Percentiles rank a stretch among this genome's conserved stretches.
Evolutionary conservation across 2,797 vertebrate species (phyloP).

Genomic region (Crocidura indochinensis): DNA sequence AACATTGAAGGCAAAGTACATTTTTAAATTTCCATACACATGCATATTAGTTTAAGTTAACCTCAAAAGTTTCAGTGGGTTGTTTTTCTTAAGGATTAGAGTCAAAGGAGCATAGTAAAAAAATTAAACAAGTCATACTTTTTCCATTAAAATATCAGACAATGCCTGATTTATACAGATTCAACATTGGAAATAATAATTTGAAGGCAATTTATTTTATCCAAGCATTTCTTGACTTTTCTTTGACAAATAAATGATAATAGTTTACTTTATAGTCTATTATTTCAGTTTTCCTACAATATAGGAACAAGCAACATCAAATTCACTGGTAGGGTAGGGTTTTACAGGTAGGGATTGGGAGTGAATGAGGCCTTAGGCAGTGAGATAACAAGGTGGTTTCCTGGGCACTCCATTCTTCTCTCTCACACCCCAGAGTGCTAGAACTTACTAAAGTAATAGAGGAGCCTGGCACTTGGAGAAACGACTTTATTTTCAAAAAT

Average conservation of each 20-base stretch:
- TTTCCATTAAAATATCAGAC: not conserved
- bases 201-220: slow-evolving; percentile 17
- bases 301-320: not conserved
- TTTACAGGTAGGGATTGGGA: not conserved
- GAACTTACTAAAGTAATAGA: not conserved
- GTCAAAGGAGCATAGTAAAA: no score
- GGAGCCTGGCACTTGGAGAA: not conserved
- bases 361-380: not conserved
- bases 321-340: slow-evolving; percentile 5
- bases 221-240: slow-evolving; percentile 30
- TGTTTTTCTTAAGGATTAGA: no score
- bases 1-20: no score
- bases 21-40: no score
- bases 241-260: not conserved
- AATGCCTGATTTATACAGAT: slow-evolving; percentile 51
- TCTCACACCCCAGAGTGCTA: not conserved
- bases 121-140: accelerated
- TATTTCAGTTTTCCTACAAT: slow-evolving; percentile 24
- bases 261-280: slow-evolving; percentile 39
- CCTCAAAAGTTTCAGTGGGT: no score
- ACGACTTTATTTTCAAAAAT: not conserved
- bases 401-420: not conserved
- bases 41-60: no score
- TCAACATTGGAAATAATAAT: slow-evolving; percentile 50
- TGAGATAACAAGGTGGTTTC: not conserved